Base-by-base conservation (phyloP, 2,797 vertebrate genomes). In the Lateolabrax maculatus region DNA sequence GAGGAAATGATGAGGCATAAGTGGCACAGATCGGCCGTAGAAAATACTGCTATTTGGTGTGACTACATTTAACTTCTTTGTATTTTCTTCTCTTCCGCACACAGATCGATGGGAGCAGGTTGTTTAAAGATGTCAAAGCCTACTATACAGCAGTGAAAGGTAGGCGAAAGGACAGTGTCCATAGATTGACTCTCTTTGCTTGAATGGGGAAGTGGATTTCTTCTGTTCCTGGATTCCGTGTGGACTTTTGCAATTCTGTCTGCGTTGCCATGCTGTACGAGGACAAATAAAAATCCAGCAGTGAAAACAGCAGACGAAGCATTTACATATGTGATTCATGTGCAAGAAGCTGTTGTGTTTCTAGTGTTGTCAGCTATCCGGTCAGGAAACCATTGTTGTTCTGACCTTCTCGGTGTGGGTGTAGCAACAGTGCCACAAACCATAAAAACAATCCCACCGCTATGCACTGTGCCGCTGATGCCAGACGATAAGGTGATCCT, bases 71-170 rank as follows among this genome's bases (percentile, higher is more conserved):
- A 41, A 78, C 71, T 41, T 39, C 0, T 36, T 19, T 37, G 4
- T 55, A 1, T 70, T 64, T 74, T 80, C 19, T 67, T 6, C n/a
- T 36, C 60, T 61, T 57, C 5, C 64, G 61, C 87, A 94, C 41
- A 73, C 93, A 98, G 97, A 88, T 75, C 0, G 97, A 99, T 87
- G 97, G 96, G 36, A 83, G 90, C 75, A 95, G 91, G 84, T 93
- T 99, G 81, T 95, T 94, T 87, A 99, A 98, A 89, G 97, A 99
- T 41, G 96, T 98, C 25, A 97, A 94, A 87, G 94, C 95, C 41
- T 97, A 98, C 92, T 87, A 96, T 1, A 78, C 84, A 5, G 95
- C 97, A 0, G 97, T 98, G 65, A 98, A 96, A 97, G 96, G 98
- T 98, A 87, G 34, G 84, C n/a, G n/a, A n/a, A n/a, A n/a, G n/a